Evolutionary conservation across 2,797 vertebrate genomes (phyloP), one percentile per base, ranked within the genome.

Genomic region (Hippoglossus hippoglossus): DNA sequence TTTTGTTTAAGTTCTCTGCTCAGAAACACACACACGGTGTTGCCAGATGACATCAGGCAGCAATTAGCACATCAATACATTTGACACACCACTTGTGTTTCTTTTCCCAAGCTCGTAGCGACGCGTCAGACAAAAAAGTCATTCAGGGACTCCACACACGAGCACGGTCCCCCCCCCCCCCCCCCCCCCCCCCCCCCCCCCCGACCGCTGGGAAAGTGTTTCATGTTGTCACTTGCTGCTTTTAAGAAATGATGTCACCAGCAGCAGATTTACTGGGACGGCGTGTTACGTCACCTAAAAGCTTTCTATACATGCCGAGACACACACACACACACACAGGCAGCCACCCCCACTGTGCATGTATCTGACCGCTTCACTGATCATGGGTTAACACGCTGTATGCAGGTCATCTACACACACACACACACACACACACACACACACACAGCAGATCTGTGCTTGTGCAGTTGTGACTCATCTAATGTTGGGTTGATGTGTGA

Each of bases 61-160:
- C 25, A 18, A 86, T 90, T 89, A 87, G 83, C 88, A 89, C 83
- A 89, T 91, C 77, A 86, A 84, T 87, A 44, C 77, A 34, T 77
- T 81, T 44, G 73, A 74, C 71, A 63, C 77, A 77, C 11, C 70
- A 44, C 80, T 76, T 83, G 44, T 80, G 82, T 72, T 73, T 87
- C 46, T 56, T 4, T 88, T 80, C 84, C 83, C 81, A 84, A 75
- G 87, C 77, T 78, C 6, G 81, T 57, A 47, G 69, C 72, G 13
- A 58, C 15, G 41, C 65, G 41, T 58, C 11, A 34, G 47, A 79
- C 74, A 86, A 70, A 70, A 68, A 49, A 46, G 58, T 57, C 63
- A 64, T 78, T 82, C 75, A 73, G 39, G 59, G 63, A 71, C 28
- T 26, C 55, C 31, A 47, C 58, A 31, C 46, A 49, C 16, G 25